Base-by-base conservation (phyloP, 2,113 vertebrate genomes). In the Zeus faber region DNA sequence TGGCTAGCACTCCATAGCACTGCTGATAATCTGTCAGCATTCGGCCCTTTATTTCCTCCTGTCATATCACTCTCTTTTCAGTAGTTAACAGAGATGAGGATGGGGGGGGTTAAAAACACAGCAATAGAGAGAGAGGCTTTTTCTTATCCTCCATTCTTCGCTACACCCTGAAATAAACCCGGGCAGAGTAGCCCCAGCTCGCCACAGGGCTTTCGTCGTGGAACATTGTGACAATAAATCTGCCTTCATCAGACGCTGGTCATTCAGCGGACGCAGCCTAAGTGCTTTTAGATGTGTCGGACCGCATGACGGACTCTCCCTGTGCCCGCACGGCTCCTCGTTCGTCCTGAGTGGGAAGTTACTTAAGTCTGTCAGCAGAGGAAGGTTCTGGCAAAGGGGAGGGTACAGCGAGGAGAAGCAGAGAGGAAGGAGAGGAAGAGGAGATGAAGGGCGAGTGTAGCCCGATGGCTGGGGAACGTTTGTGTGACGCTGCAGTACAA, bases 281-380 rank as follows among this genome's bases (percentile, higher is more conserved):
- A 87, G 85, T 74, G 75, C 76, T 82, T 81, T 76, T 67, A 76
- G 72, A 82, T 72, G 75, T 81, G 74, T 82, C 72, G 72, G 72
- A 80, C 75, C 74, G 77, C 70, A 67, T 80, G 79, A 76, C 52
- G 58, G 84, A 82, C 68, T 49, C 65, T 68, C 65, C 63, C 58
- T 63, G 70, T 57, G 41, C 41, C 22, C 55, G 72, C 63, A 83
- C 72, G 75, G 79, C 72, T 71, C 73, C 58, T 55, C 33, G 67
- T 79, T 79, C 51, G 77, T 83, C 71, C 65, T 57, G 39, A n/a
- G 48, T 58, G 56, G 53, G 61, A 82, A 83, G 69, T 85, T 78
- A 74, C 65, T 76, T 76, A 77, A 63, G 23, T 16, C 44, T 26
- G 33, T 72, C 46, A 55, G 52, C 39, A 31, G 26, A 46, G 31